Evolutionary conservation across 2,113 vertebrate genomes (phyloP).

Genomic region (Hippocampus guttulatus): DNA sequence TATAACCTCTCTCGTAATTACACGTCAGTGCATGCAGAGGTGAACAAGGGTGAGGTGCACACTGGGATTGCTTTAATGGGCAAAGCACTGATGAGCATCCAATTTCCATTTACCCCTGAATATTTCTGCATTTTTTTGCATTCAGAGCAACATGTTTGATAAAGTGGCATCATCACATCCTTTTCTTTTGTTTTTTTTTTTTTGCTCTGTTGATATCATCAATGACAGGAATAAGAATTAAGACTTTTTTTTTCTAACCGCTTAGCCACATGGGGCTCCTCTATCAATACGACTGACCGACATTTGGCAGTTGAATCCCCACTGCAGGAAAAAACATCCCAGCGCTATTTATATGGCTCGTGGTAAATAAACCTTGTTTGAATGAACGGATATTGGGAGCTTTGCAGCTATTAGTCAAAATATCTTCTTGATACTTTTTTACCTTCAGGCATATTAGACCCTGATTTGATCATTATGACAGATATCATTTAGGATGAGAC

Average conservation of each 20-base stretch:
- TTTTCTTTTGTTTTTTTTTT: neutral
- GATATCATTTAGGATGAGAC: too few species aligned
- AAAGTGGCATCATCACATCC: slow-evolving; percentile 22
- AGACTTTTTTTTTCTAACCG: neutral
- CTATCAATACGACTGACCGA: slow-evolving; percentile 22
- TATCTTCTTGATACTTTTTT: neutral
- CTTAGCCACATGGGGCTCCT: slow-evolving; percentile 10
- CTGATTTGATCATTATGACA: too few species aligned
- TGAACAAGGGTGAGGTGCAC: slow-evolving; percentile 32
- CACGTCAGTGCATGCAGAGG: slow-evolving; percentile 47
- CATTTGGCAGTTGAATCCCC: slow-evolving; percentile 22
- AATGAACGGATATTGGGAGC: slow-evolving; percentile 7
- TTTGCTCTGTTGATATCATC: neutral
- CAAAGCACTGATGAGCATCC: slow-evolving; percentile 52
- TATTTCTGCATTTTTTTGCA: slow-evolving; percentile 42
- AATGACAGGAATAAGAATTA: neutral
- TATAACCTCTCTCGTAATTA: slow-evolving; percentile 56
- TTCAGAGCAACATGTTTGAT: slow-evolving; percentile 28
- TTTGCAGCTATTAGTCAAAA: slow-evolving; percentile 20
- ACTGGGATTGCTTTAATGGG: slow-evolving; percentile 48
- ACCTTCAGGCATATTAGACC: too few species aligned
- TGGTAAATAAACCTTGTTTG: slow-evolving; percentile 17
- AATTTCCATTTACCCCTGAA: slow-evolving; percentile 39
- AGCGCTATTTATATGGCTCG: neutral
- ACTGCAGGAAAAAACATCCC: slow-evolving; percentile 10